A percentile compares a stretch with the other conserved stretches of the same genome.
Evolutionary conservation across 2,888 invertebrate species (phyloP).

Genomic region (Nephrotoma flavescens): DNA sequence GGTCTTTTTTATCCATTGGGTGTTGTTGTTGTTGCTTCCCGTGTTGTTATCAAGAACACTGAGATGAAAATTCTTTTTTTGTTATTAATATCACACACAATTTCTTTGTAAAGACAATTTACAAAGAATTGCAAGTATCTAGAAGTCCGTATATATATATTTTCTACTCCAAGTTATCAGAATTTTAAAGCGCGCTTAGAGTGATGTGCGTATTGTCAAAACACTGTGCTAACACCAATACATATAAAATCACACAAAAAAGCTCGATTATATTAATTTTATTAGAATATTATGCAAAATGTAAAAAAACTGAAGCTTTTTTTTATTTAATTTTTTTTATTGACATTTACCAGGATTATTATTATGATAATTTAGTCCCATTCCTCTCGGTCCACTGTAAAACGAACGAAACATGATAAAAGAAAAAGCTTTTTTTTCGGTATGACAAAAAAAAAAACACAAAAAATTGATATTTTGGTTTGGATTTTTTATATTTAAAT

Average conservation of each 20-base stretch:
- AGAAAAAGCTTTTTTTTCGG: neutral
- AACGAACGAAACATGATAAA: neutral
- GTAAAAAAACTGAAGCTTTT: neutral
- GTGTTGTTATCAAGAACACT: neutral
- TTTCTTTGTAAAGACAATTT: neutral
- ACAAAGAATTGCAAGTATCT: neutral
- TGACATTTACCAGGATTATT: neutral
- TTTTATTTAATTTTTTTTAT: neutral
- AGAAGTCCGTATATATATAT: neutral
- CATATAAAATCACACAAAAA: neutral
- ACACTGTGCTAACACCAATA: neutral
- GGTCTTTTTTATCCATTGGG: neutral
- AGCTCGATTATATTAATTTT: neutral
- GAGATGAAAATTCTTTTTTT: neutral
- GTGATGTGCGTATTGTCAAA: neutral
- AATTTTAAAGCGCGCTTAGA: neutral
- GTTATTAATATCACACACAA: neutral
- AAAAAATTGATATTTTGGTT: neutral
- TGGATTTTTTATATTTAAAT: neutral
- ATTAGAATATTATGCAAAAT: neutral
- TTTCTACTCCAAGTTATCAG: neutral
- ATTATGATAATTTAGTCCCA: neutral
- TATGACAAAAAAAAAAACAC: neutral
- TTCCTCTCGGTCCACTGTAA: neutral
- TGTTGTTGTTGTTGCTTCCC: neutral